phyloP scores from a whole-genome alignment of 2,888 invertebrate genomes.

The Poecilus cupreus region DNA sequence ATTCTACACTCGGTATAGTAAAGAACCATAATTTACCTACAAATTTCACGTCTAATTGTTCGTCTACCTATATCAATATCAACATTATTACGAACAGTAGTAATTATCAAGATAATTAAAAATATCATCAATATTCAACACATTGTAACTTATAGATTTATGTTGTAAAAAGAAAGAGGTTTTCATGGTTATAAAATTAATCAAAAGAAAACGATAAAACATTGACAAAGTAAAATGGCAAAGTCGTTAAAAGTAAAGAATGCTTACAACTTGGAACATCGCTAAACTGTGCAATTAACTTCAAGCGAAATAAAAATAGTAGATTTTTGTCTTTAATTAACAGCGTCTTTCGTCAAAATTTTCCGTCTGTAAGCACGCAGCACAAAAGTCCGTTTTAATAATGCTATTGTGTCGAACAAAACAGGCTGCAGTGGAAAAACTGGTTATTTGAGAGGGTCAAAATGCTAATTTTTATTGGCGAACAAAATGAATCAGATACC shows the following conservation, averaged over 20 bases:
- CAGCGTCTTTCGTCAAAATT: background rate
- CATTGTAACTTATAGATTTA: no score
- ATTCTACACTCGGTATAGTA: no score
- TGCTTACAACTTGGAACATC: background rate
- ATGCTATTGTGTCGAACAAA: conserved; percentile 33
- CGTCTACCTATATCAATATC: no score
- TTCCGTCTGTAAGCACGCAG: background rate
- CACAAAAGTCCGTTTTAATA: background rate
- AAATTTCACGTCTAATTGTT: no score
- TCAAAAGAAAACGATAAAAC: background rate
- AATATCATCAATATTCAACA: no score
- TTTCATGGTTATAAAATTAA: background rate
- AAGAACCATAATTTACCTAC: no score
- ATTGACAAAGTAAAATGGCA: background rate
- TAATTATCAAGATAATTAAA: no score
- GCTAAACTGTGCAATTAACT: conserved; percentile 18
- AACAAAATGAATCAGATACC: background rate
- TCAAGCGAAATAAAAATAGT: background rate
- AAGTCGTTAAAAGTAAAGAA: no score
- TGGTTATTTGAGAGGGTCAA: background rate
- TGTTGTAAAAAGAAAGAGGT: background rate
- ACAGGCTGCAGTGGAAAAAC: background rate
- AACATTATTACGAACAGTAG: no score
- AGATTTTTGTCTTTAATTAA: conserved; percentile 22
- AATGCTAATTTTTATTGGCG: conserved; percentile 36